phyloP scores from a whole-genome alignment of 2,797 vertebrate genomes.

The Steatocranus sp. region DNA sequence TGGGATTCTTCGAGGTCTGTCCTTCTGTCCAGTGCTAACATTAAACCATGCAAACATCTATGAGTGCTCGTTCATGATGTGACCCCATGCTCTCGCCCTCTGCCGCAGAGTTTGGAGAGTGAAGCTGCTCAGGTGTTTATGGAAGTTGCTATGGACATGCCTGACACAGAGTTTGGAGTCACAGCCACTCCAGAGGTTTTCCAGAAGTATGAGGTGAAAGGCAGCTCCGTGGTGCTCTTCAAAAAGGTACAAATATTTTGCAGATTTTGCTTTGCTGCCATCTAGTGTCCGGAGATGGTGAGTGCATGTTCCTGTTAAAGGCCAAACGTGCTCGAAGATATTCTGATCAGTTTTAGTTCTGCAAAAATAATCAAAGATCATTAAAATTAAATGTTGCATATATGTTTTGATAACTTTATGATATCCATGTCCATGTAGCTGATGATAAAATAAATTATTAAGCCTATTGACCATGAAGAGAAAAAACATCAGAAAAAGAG shows the following conservation, averaged over 20 bases:
- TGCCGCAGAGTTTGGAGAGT: constrained; percentile 53
- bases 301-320: neutral
- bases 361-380: neutral
- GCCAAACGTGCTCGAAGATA: neutral
- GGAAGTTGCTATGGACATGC: constrained; percentile 60
- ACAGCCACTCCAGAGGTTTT: constrained; percentile 76
- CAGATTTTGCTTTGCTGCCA: constrained; percentile 11
- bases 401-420: neutral
- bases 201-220: constrained; percentile 72
- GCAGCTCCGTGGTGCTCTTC: constrained; percentile 80
- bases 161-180: constrained; percentile 77
- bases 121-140: constrained; percentile 67
- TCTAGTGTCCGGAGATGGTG: neutral
- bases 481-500: neutral
- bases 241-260: constrained; percentile 78
- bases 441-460: neutral
- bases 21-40: neutral
- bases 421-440: neutral
- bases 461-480: fast-evolving
- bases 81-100: neutral
- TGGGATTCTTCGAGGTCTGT: constrained; percentile 87
- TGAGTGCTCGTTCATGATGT: neutral
- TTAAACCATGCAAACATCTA: neutral
- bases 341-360: neutral
- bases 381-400: neutral